Percentiles rank a stretch among this genome's conserved stretches.
These are phyloP conservation scores for Diachasma alloeum DNA, from an alignment of 1,140 invertebrate species.

Conservation along the genomic window DNA sequence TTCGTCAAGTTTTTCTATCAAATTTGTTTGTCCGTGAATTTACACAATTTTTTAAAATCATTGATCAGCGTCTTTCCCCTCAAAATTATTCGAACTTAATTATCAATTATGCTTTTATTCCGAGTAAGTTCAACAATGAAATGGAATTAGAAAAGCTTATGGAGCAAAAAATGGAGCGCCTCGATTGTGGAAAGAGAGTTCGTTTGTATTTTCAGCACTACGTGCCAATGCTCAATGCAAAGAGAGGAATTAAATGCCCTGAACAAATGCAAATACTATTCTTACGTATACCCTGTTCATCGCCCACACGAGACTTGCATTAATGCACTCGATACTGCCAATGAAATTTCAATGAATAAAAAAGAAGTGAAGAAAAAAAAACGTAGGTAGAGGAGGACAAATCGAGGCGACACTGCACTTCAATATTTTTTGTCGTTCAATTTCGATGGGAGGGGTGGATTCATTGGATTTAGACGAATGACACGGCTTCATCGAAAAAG, in stretches of 20 bases:
- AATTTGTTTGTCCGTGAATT: no score
- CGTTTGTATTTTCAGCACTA: constrained; percentile 27
- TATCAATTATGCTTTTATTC: not conserved
- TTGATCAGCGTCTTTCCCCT: no score
- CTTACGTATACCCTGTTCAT: not conserved
- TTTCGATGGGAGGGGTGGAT: not conserved
- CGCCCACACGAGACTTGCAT: not conserved
- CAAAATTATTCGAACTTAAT: no score
- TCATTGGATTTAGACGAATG: not conserved
- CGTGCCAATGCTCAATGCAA: constrained; percentile 32
- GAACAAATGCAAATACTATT: not conserved
- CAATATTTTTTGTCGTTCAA: not conserved
- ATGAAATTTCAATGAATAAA: not conserved
- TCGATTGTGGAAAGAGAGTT: constrained; percentile 16
- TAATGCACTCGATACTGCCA: constrained; percentile 13
- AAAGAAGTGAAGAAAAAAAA: constrained; percentile 1
- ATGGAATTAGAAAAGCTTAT: not conserved
- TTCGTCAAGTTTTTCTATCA: no score
- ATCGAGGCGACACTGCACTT: not conserved
- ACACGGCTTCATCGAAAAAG: not conserved
- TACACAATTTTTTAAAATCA: no score
- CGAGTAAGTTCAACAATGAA: not conserved
- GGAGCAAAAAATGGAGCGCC: not conserved
- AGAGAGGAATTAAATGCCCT: not conserved
- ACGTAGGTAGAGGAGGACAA: not conserved